Evolutionary conservation across 2,797 vertebrate species (phyloP), one percentile per base, ranked within the genome.

Genomic region (Hipposideros larvatus): DNA sequence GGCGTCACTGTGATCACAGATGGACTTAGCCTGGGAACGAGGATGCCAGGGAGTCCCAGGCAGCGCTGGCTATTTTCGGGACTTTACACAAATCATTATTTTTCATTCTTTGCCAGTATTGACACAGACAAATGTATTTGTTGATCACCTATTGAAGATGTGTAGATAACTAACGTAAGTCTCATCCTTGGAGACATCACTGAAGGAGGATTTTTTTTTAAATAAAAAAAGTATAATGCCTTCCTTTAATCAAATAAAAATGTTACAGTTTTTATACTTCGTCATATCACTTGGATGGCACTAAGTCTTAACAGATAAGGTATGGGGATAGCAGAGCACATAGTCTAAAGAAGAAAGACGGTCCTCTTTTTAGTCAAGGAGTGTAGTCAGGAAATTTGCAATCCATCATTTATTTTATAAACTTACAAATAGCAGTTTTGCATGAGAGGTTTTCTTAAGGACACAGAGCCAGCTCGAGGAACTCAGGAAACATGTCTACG

Each of bases 1-100:
- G 51, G 74, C 84, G 92, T 94, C 77, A 84, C 55, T 80, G 61
- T 95, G 96, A 97, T 97, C 97, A 97, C 96, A 98, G 96, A 96
- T 41, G 80, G 87, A 85, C 91, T 90, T 86, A 90, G 87, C 37
- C 15, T 28, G 55, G 68, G 68, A 85, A 73, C 73, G 73, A 88
- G 28, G 65, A 95, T 94, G 94, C 95, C 96, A 93, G 68, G 93
- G 43, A 70, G 26, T 73, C 73, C 66, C 91, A 79, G 55, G 94
- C 90, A 85, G 66, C n/a, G 57, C 61, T 5, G 63, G 93, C 94
- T 97, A 97, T 98, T 97, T 97, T 83, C 48, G 85, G 95, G 87
- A 24, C 77, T 96, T 96, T 91, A 90, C 41, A 78, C 1, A 2
- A 96, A 97, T 93, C 80, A 93, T 83, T 87, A 84, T 80, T 93